phyloP scores from a whole-genome alignment of 2,113 vertebrate species.

The Leuciscus idus region DNA sequence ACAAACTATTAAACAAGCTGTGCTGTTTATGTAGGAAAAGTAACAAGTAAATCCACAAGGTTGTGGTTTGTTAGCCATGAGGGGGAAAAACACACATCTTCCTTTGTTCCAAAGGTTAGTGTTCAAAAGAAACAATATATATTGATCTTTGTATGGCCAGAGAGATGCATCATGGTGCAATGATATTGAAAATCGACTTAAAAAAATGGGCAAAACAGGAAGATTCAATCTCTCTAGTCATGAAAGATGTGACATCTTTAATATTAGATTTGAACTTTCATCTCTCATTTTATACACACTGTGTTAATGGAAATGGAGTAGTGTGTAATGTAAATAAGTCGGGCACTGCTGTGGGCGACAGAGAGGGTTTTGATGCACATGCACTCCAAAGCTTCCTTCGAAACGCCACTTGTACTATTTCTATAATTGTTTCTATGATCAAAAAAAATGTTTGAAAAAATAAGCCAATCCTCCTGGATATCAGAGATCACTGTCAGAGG shows the following conservation, averaged over 20 bases:
- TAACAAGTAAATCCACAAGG: background rate
- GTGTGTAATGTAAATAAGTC: background rate
- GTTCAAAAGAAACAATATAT: background rate
- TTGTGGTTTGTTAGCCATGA: background rate
- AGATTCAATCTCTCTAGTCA: background rate
- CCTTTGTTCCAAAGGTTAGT: conserved; percentile 7
- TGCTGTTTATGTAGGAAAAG: background rate
- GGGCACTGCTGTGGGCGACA: background rate
- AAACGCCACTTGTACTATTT: conserved; percentile 2
- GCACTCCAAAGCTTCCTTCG: background rate
- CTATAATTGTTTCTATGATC: background rate
- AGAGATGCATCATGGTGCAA: conserved; percentile 17
- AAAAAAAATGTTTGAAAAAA: conserved; percentile 24
- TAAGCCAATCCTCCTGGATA: background rate
- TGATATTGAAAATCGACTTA: background rate
- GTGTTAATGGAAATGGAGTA: background rate
- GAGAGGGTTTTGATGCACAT: background rate
- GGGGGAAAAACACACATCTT: background rate
- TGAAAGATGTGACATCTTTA: background rate
- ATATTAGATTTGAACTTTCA: background rate
- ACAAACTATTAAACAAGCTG: background rate
- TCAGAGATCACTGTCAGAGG: conserved; percentile 27
- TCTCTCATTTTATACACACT: background rate
- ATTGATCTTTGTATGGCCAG: background rate
- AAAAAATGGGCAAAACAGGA: background rate